Evolutionary conservation across 2,113 vertebrate species (phyloP), one percentile per base, ranked within the genome.

Genomic region (Sterna hirundo): DNA sequence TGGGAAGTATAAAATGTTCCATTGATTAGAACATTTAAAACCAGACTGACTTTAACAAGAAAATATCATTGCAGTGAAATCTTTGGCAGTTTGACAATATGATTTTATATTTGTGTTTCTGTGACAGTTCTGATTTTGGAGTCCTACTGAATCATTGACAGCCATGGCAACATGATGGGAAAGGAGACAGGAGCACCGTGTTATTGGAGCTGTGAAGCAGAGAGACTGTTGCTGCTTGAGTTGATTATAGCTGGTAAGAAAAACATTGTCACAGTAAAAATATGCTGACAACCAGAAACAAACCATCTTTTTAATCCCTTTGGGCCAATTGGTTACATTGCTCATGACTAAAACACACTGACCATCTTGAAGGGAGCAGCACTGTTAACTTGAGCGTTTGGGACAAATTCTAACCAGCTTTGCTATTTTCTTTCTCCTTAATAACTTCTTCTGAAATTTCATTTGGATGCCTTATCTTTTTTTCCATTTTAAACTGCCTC

Each of bases 51-150:
- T 88, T 89, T 83, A 84, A 62, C 47, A 72, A 82, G 42, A 84
- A 91, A 83, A 79, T 82, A 92, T 89, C 55, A 74, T 51, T 13
- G 13, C 66, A 66, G 27, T 82, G 57, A 94, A 80, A 85, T 89
- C 22, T 76, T 86, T 92, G 89, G 58, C 88, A 93, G 81, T 70
- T 79, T 95, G 95, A 94, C 83, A 93, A 74, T 65, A 87, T 93
- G 81, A 93, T 86, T 94, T 95, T 65, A 75, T 88, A 76, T 92
- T 92, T 92, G 44, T 66, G 26, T 69, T 94, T 79, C 47, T 76
- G 34, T 94, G 88, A 91, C 88, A 94, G 77, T 79, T 93, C 77
- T 96, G 94, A 93, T 94, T 91, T 74, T 93, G 78, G 46, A 79
- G 75, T 87, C 94, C 66, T 70, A 38, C 36, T 91, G 81, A 91